Conservation (phyloP, 2,888 invertebrate genomes). For the Escarpia spicata region DNA sequence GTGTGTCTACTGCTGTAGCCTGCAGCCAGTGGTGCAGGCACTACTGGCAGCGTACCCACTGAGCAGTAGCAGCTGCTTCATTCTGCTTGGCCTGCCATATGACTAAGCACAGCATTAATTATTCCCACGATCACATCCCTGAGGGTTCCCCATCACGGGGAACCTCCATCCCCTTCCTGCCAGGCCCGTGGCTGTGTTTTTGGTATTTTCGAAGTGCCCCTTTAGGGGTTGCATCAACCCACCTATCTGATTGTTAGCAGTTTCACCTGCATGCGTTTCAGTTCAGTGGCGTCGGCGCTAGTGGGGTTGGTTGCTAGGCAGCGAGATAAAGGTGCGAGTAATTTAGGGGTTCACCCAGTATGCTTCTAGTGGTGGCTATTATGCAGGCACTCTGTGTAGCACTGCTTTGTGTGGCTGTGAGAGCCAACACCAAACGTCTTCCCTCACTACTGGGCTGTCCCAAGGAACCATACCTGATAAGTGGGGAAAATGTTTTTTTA, state of each 20-base stretch:
- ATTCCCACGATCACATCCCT: background rate
- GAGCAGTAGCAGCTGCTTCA: background rate
- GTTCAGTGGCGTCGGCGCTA: background rate
- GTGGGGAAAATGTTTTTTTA: no score
- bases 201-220: background rate
- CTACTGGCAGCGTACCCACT: background rate
- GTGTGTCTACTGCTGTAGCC: background rate
- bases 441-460: background rate
- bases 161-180: background rate
- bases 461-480: background rate
- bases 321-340: conserved; percentile 7
- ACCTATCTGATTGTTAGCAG: background rate
- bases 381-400: background rate
- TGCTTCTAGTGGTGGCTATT: background rate
- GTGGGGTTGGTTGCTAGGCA: conserved; percentile 8
- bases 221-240: background rate
- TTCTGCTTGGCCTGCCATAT: background rate
- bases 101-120: background rate
- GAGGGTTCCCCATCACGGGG: background rate
- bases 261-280: background rate
- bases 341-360: background rate
- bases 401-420: background rate
- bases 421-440: background rate
- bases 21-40: background rate
- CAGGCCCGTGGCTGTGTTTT: background rate